Base-by-base conservation (phyloP, 2,888 invertebrate genomes). In the Epiblema foenella region DNA sequence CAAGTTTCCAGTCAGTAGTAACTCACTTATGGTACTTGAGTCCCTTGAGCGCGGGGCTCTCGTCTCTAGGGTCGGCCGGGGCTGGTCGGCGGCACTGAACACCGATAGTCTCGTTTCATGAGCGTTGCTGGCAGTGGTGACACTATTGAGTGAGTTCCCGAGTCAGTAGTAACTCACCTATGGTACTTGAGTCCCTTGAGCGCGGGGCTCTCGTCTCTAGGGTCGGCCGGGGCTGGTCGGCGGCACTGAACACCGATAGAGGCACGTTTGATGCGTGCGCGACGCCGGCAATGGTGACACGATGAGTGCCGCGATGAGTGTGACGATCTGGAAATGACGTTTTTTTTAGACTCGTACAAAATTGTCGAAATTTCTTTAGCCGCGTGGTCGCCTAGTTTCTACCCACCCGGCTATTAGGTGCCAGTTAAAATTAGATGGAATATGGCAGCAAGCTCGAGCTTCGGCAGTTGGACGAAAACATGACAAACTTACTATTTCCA, bases 201-300 rank as follows among this genome's bases (percentile, higher is more conserved):
- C 12, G 86, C 82, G 4, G 91, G 89, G 74, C 87, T 91, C 75
- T 89, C 90, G 0, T 91, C 89, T 15, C 91, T 83, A 12, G 93
- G 93, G 69, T 93, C 94, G 42, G 87, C 89, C 18, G 95, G 12
- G 95, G 63, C 11, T 15, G 64, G 64, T 3, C 64, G 88, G 42
- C 95, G 91, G 79, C 96, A 96, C 87, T 97, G 97, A 39, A 96
- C 95, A 17, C 96, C 97, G 73, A 96, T 95, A 77, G 95, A 96
- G 71, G 95, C 95, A 2, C 95, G 94, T 78, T 96, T 95, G 51
- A 96, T 94, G 80, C 96, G 96, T 20, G 96, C 95, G 20, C 96
- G 94, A 64, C 95, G 95, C 51, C 96, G 94, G 83, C 96, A 97
- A 74, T 95, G 94, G 72, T 95, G 95, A 81, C 96, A 96, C 0